These are phyloP conservation scores for Phasia obesa DNA, from an alignment of 2,888 invertebrate species.

Conservation along the genomic window DNA sequence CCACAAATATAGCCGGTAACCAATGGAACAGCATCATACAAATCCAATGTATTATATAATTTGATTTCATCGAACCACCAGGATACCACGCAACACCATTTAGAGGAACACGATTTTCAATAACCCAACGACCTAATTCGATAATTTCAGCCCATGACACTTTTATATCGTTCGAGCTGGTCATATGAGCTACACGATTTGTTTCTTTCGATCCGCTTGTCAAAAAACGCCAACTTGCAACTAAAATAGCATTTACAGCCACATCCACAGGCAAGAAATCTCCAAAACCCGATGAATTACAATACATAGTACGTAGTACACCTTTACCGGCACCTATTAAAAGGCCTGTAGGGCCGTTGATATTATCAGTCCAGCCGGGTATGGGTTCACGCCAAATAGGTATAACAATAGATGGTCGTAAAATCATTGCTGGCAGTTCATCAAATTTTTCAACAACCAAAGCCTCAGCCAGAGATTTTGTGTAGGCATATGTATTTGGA, in stretches of 20 bases:
- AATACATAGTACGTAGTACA: slow-evolving; percentile 94
- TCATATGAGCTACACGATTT: slow-evolving; percentile 87
- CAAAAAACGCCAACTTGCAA: slow-evolving; percentile 79
- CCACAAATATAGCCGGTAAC: slow-evolving; percentile 93
- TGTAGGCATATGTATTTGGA: slow-evolving; percentile 96
- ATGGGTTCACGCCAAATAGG: slow-evolving; percentile 93
- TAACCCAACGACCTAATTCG: slow-evolving; percentile 89
- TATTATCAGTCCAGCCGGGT: slow-evolving; percentile 96
- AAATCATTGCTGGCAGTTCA: slow-evolving; percentile 89
- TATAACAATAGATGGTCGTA: slow-evolving; percentile 95
- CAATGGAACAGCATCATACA: slow-evolving; percentile 94
- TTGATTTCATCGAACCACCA: slow-evolving; percentile 93
- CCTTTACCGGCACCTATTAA: slow-evolving; percentile 93
- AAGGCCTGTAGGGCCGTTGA: slow-evolving; percentile 95
- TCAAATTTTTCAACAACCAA: slow-evolving; percentile 90
- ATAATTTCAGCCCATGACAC: slow-evolving; percentile 95
- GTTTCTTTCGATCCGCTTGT: slow-evolving; percentile 74
- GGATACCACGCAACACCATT: slow-evolving; percentile 94
- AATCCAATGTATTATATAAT: slow-evolving; percentile 89
- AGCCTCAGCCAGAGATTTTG: slow-evolving; percentile 95
- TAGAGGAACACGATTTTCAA: slow-evolving; percentile 91
- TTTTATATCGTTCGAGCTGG: slow-evolving; percentile 91
- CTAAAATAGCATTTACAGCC: slow-evolving; percentile 87
- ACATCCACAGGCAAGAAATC: slow-evolving; percentile 92
- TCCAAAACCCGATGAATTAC: slow-evolving; percentile 89